phyloP scores from a whole-genome alignment of 2,113 vertebrate species.

The Perccottus glenii region DNA sequence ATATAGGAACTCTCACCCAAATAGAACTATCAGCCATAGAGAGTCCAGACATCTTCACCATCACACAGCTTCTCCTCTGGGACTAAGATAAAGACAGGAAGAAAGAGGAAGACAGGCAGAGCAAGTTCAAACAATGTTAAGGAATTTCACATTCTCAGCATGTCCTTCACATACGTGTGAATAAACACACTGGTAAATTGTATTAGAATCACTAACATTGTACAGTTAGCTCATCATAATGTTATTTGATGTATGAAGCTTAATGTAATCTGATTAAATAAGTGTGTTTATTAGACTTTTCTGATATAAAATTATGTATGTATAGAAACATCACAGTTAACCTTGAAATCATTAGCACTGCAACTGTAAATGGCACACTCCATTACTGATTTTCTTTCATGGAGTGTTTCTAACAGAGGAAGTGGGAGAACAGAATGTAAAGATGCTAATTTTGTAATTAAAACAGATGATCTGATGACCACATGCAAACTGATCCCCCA shows the following conservation, averaged over 20 bases:
- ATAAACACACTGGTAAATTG: too few species aligned
- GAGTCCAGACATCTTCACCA: constrained; percentile 65
- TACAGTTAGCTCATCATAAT: not conserved
- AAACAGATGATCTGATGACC: constrained; percentile 76
- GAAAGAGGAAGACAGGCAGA: constrained; percentile 42
- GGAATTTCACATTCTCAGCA: constrained; percentile 58
- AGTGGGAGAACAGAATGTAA: constrained; percentile 44
- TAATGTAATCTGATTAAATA: not conserved
- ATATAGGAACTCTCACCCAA: constrained; percentile 60
- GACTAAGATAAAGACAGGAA: constrained; percentile 50
- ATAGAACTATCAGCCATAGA: constrained; percentile 62
- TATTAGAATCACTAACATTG: too few species aligned
- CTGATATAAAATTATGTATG: constrained; percentile 10
- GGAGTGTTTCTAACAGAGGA: constrained; percentile 44
- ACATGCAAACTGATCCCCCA: constrained; percentile 61
- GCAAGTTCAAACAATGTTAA: constrained; percentile 59
- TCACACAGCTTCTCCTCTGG: constrained; percentile 54
- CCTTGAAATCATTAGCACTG: constrained; percentile 45
- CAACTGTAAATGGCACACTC: constrained; percentile 32
- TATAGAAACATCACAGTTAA: too few species aligned
- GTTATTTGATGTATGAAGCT: not conserved
- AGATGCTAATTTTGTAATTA: constrained; percentile 80
- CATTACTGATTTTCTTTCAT: constrained; percentile 51
- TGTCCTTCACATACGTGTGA: constrained; percentile 44
- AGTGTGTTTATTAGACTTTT: not conserved